phyloP scores from a whole-genome alignment of 92 coral and sea anemone genomes.

The Metridium senile region DNA sequence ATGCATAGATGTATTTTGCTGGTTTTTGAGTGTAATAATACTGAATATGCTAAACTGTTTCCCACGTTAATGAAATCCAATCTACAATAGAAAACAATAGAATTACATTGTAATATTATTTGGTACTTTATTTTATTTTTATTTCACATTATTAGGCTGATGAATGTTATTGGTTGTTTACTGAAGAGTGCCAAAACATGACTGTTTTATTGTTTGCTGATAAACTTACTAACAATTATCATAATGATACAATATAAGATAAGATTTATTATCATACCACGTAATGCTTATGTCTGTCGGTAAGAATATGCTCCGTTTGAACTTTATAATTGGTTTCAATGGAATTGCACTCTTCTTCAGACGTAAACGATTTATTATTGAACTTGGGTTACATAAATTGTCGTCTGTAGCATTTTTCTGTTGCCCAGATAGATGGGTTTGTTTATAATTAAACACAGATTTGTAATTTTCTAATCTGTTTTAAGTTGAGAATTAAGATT shows the following conservation, averaged over 20 bases:
- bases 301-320: background rate
- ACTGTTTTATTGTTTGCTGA: background rate
- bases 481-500: background rate
- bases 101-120: no score
- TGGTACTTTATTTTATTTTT: no score
- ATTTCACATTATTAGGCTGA: background rate
- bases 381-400: background rate
- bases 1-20: no score
- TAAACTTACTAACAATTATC: background rate
- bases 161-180: no score
- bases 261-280: background rate
- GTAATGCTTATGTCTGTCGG: constrained; percentile 8
- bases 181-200: no score
- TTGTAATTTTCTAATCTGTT: background rate
- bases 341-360: background rate
- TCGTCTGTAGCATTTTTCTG: background rate
- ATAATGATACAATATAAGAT: background rate
- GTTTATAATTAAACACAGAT: background rate
- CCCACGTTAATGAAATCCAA: no score
- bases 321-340: background rate
- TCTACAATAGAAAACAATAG: no score
- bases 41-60: no score
- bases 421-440: background rate
- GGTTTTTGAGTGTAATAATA: no score
- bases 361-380: background rate